Percentiles rank a stretch among this genome's conserved stretches.
phyloP scores from a whole-genome alignment of 2,113 vertebrate genomes.

The Austrofundulus limnaeus region DNA sequence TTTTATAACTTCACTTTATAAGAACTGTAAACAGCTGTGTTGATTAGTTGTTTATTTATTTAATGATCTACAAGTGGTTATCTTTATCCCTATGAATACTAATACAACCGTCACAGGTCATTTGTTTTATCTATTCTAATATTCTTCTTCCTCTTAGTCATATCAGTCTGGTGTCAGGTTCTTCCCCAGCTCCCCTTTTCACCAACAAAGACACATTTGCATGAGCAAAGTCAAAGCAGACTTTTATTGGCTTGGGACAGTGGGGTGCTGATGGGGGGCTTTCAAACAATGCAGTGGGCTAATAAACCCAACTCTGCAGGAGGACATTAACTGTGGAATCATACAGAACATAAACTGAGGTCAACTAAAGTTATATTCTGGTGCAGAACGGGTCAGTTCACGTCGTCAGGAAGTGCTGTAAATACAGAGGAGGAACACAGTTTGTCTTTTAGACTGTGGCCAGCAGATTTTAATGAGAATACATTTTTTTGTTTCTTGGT shows the following conservation, averaged over 20 bases:
- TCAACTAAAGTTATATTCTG: neutral
- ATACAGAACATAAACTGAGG: neutral
- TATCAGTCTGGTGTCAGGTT: constrained; percentile 34
- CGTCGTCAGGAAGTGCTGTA: neutral
- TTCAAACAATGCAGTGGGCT: constrained; percentile 61
- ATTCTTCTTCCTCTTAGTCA: constrained; percentile 9
- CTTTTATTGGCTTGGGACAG: constrained; percentile 59
- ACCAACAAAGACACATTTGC: constrained; percentile 50
- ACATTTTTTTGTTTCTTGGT: neutral
- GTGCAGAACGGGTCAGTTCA: neutral
- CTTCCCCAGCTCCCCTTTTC: constrained; percentile 29
- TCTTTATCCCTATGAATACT: constrained; percentile 24
- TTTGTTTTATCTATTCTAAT: constrained; percentile 26
- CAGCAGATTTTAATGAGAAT: neutral
- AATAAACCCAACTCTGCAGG: constrained; percentile 45
- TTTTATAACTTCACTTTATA: too few relatives aligned
- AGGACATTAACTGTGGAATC: constrained; percentile 27
- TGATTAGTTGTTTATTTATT: neutral
- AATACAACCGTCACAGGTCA: constrained; percentile 16
- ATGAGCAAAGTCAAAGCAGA: constrained; percentile 72
- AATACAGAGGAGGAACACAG: neutral
- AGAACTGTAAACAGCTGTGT: too few relatives aligned
- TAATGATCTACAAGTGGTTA: neutral
- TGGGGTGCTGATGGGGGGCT: constrained; percentile 24
- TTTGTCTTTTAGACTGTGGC: neutral